A percentile compares a stretch with the other conserved stretches of the same genome.
These are phyloP conservation scores for Ophioderma brevispina DNA, from an alignment of 35 echinoderm and acorn worm genomes.

Conservation along the genomic window DNA sequence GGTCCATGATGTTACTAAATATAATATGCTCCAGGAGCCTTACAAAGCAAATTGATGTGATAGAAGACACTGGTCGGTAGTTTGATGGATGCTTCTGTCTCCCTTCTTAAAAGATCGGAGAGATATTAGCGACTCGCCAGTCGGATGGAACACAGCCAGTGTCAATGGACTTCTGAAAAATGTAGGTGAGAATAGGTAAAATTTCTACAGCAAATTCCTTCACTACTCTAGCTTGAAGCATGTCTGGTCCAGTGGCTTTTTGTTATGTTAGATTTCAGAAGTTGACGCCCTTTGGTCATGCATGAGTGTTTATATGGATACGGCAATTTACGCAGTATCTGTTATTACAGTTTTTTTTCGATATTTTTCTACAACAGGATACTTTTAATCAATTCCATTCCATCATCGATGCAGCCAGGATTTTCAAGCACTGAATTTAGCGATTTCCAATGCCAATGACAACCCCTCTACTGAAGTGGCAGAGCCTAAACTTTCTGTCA, in stretches of 20 bases:
- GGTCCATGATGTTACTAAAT: not conserved
- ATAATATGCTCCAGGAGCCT: not conserved
- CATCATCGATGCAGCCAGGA: too few relatives aligned
- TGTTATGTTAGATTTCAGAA: too few relatives aligned
- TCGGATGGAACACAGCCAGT: not conserved
- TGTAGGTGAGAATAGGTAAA: not conserved
- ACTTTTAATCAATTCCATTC: too few relatives aligned
- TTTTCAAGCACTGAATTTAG: too few relatives aligned
- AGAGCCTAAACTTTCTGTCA: too few relatives aligned
- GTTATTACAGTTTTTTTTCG: too few relatives aligned
- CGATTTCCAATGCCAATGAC: too few relatives aligned
- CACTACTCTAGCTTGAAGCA: not conserved
- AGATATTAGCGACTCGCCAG: constrained; percentile 4
- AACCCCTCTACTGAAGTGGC: too few relatives aligned
- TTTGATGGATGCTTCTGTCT: not conserved
- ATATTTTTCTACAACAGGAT: too few relatives aligned
- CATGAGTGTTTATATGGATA: too few relatives aligned
- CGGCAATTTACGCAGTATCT: too few relatives aligned
- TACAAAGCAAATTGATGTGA: not conserved
- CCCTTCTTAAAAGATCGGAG: not conserved
- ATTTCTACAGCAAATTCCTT: not conserved
- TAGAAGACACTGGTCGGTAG: not conserved
- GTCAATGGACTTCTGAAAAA: not conserved
- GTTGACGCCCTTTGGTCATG: too few relatives aligned
- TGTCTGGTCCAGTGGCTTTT: not conserved